Percentiles rank a stretch among this genome's conserved stretches.
phyloP scores from a whole-genome alignment of 1,140 invertebrate genomes.

The Argopecten irradians region DNA sequence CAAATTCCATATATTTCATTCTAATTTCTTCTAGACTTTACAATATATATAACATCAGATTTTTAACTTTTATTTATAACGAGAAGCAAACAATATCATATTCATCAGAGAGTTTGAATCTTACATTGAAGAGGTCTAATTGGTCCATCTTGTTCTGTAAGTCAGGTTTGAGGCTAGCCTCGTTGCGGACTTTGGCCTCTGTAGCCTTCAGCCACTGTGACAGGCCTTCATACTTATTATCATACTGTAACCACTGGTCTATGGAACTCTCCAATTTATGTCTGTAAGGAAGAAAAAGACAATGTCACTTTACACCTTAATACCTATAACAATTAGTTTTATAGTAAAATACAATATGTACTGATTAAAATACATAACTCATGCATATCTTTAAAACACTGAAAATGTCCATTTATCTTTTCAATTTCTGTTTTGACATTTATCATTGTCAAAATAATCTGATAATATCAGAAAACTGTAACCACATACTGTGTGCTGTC shows the following conservation, averaged over 20 bases:
- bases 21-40: neutral
- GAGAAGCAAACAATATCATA: neutral
- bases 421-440: neutral
- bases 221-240: conserved; percentile 86
- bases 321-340: too few relatives aligned
- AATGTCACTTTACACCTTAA: neutral
- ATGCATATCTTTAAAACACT: neutral
- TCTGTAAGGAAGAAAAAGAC: conserved; percentile 55
- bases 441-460: neutral
- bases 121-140: conserved; percentile 79
- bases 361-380: neutral
- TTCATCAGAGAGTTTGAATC: conserved; percentile 2
- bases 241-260: conserved; percentile 88
- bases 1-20: neutral
- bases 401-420: neutral
- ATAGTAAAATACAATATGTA: neutral
- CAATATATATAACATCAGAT: neutral
- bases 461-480: neutral
- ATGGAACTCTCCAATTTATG: conserved; percentile 84
- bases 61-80: neutral
- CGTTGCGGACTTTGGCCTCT: conserved; percentile 87
- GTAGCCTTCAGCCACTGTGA: conserved; percentile 91
- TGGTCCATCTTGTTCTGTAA: conserved; percentile 85
- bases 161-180: conserved; percentile 81
- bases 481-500: conserved; percentile 81